Evolutionary conservation across 2,888 invertebrate genomes (phyloP), one percentile per base, ranked within the genome.

Genomic region (Gisinianus flammeolus): DNA sequence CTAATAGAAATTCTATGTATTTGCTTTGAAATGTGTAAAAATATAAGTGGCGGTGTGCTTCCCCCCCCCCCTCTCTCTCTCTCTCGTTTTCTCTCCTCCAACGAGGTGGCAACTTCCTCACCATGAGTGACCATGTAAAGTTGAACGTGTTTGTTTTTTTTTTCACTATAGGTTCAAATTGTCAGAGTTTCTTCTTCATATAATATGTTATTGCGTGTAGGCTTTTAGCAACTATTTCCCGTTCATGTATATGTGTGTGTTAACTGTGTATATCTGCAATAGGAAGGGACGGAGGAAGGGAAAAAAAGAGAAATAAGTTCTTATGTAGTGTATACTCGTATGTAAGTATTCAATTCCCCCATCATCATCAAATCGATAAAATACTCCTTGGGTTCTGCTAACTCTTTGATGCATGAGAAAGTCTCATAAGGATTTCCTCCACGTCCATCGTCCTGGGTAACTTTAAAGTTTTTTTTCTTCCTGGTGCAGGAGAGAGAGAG

Each of bases 341-440:
- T 74, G 74, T 74, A 66, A 66, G 74, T 74, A 74, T 74, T 74
- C 74, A 74, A 74, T 74, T 74, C 74, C 66, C 62, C 74, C 73
- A 62, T 73, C 62, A 62, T 73, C 62, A 73, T 73, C 62, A 62
- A 73, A 74, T 74, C 74, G 67, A 67, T 67, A 74, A 67, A 66
- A 74, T 74, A 52, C 54, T 74, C 74, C 74, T 74, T 66, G 74
- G 66, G 66, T 74, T 74, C 74, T 67, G 52, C 74, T 67, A 74
- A 74, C 74, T 67, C 74, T 74, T 74, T 74, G 74, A 74, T 74
- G 74, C 74, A 74, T 74, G 74, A 74, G 74, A 74, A 74, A 74
- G 74, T 74, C 74, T 74, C 74, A 74, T 74, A 74, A 66, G 67
- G 74, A 74, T 74, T 74, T 74, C 74, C 66, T 66, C 74, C 74